phyloP scores from a whole-genome alignment of 1,140 invertebrate species.

The Neodiprion virginianus region DNA sequence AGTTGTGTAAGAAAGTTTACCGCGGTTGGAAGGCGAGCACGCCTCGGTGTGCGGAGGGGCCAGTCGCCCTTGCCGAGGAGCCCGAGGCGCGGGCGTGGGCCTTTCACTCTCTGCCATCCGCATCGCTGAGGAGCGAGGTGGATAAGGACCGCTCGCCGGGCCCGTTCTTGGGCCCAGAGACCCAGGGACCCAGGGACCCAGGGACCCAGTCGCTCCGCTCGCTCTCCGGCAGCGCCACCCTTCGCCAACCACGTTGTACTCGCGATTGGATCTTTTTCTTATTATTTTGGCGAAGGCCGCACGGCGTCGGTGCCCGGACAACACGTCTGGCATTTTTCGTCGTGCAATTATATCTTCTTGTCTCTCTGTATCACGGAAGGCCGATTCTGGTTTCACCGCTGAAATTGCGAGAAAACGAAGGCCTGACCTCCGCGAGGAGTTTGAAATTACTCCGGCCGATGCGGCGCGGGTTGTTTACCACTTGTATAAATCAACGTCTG shows the following conservation, averaged over 20 bases:
- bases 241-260: background rate
- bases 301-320: background rate
- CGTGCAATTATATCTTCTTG: constrained; percentile 7
- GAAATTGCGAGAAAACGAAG: background rate
- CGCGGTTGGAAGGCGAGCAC: constrained; percentile 22
- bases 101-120: constrained; percentile 63
- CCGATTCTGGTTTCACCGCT: background rate
- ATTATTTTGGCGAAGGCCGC: constrained; percentile 3
- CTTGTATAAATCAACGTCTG: background rate
- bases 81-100: constrained; percentile 63
- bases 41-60: constrained; percentile 43
- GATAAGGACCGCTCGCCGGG: background rate
- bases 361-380: constrained; percentile 6
- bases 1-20: constrained; percentile 13
- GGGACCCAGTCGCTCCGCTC: background rate
- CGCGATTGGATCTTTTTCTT: background rate
- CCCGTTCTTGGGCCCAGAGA: background rate
- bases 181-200: no score
- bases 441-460: constrained; percentile 1
- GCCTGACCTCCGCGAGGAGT: constrained; percentile 6
- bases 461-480: background rate
- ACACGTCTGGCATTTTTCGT: background rate
- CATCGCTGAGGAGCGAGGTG: constrained; percentile 27
- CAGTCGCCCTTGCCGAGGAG: constrained; percentile 60
- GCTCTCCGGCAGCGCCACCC: background rate